Base-by-base conservation (phyloP, 1,140 invertebrate genomes). In the Dreissena polymorpha region DNA sequence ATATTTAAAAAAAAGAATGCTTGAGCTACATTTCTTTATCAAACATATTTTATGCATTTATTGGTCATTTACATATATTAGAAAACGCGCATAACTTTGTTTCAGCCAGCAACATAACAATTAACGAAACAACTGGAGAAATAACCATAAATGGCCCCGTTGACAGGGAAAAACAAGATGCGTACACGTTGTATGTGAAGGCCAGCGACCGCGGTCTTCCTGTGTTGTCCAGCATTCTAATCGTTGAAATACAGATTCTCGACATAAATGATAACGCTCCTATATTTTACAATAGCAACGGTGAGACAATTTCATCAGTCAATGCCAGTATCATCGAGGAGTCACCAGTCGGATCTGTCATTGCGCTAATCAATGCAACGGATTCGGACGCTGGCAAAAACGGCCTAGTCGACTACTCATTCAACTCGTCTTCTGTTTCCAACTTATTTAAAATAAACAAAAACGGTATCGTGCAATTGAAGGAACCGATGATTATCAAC, bases 211-310 rank as follows among this genome's bases (percentile, higher is more conserved):
- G 72, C 18, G 87, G 88, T 5, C 27, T 18, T 1, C 86, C 84
- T 12, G 63, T 75, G 12, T 84, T 86, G 53, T 55, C 79, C n/a
- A 21, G 79, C 8, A 83, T 70, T 60, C 53, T 71, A 14, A 70
- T 13, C n/a, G 74, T 91, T 10, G 23, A 64, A 63, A 95, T 99
- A 25, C 97, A 97, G 90, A 96, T 99, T 0, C 96, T 96, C 0
- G 98, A 99, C 91, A 95, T 95, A 10, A 99, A 99, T 92, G 98
- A 99, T 89, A 98, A 98, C 93, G 92, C 95, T 0, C 98, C 98
- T 0, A 92, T 96, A 0, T 97, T 98, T 90, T 96, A 96, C 75
- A 71, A 84, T 69, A 65, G 76, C 8, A 80, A 83, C 7, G 10
- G 21, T 12, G 83, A 60, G 55, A n/a, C 57, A 87, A 80, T 83